Base-by-base conservation (phyloP, 2,113 vertebrate genomes). In the Ramphastos sulfuratus region DNA sequence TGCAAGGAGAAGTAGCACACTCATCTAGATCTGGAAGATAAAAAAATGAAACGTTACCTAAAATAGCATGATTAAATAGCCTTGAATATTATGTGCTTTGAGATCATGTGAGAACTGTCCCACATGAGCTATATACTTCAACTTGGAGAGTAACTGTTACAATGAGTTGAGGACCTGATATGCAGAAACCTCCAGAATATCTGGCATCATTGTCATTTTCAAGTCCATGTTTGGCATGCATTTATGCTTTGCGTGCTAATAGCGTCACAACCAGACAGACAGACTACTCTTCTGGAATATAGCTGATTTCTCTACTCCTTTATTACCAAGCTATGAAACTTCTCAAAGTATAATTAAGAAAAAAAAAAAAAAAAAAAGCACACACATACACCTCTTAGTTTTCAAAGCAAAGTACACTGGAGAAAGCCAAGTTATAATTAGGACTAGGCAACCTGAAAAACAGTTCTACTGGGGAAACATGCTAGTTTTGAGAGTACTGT, bases 21-120 rank as follows among this genome's bases (percentile, higher is more conserved):
- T 99, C 99, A 42, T 99, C 95, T 78, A 99, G 85, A 84, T 99
- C 99, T 99, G 97, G 59, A 97, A 97, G 13, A 87, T 30, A 94
- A 82, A 46, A 42, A 75, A 71, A 46, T 21, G 30, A 44, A 16
- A 85, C 54, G 58, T 91, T 89, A 90, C 16, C 14, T 61, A 48
- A 89, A 77, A 52, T 2, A 72, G 37, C 42, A 67, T 37, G 12
- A 65, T n/a, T 80, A 70, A 82, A 76, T 18, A 87, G 35, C 2
- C 14, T 66, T 75, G 10, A 75, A 52, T 30, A 23, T 4, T 61
- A 10, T 31, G 33, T 39, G 39, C 46, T 90, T 79, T 19, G 69
- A 46, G 15, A 79, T 60, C 13, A 31, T n/a, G 1, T 28, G 71
- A 52, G 16, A 90, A 61, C 24, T n/a, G 13, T 9, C 56, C 25